Evolutionary conservation across 2,113 vertebrate species (phyloP).

Genomic region (Syngnathus floridae): DNA sequence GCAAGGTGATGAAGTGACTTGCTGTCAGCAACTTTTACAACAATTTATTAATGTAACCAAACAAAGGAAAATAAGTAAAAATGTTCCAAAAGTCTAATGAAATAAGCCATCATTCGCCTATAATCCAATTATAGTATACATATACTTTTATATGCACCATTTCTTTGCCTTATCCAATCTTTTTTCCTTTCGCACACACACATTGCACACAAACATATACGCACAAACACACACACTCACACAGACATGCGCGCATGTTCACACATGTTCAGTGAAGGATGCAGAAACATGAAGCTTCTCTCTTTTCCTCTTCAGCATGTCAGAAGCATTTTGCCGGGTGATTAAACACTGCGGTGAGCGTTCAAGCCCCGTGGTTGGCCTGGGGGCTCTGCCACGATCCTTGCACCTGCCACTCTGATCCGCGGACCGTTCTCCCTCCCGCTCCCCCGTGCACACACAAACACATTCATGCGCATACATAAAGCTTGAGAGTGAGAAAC

Average conservation of each 20-base stretch:
- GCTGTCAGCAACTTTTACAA: too few relatives aligned
- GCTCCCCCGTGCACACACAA: constrained; percentile 8
- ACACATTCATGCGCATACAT: constrained; percentile 2
- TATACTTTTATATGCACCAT: too few relatives aligned
- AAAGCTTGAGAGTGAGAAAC: constrained; percentile 12
- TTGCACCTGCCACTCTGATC: constrained; percentile 60
- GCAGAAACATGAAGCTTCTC: constrained; percentile 45
- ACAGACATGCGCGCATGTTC: constrained; percentile 17
- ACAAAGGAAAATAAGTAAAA: too few relatives aligned
- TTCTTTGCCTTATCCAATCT: too few relatives aligned
- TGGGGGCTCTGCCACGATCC: constrained; percentile 48
- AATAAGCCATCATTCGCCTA: too few relatives aligned
- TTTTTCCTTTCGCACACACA: background rate
- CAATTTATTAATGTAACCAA: too few relatives aligned
- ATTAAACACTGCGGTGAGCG: constrained; percentile 57
- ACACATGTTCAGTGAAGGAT: constrained; percentile 43
- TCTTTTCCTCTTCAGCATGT: constrained; percentile 51
- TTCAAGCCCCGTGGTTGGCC: constrained; percentile 45
- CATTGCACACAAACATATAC: background rate
- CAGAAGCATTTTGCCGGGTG: constrained; percentile 67
- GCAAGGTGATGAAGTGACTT: too few relatives aligned
- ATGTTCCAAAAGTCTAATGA: too few relatives aligned
- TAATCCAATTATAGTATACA: too few relatives aligned
- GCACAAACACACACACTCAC: constrained; percentile 1
- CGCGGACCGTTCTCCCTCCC: constrained; percentile 23